phyloP scores from a whole-genome alignment of 2,797 vertebrate genomes.

The Threskiornis aethiopicus region DNA sequence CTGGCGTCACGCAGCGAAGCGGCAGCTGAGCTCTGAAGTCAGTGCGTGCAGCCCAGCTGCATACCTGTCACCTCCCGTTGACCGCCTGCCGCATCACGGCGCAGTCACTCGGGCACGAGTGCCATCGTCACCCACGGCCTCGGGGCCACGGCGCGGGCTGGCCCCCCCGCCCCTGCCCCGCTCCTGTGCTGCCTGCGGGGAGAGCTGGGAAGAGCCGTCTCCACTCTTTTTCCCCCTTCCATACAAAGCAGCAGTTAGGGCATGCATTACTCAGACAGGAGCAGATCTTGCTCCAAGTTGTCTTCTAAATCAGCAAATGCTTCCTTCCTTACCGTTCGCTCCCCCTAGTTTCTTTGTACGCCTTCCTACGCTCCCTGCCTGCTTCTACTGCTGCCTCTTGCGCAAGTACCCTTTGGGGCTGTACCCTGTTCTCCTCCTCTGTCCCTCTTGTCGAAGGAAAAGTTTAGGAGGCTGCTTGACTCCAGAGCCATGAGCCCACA shows the following conservation, averaged over 20 bases:
- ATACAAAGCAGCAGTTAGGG: background rate
- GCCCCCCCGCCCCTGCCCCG: background rate
- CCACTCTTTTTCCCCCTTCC: background rate
- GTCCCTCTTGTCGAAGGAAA: background rate
- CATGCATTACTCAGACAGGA: background rate
- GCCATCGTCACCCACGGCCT: background rate
- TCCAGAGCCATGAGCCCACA: background rate
- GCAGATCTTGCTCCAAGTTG: background rate
- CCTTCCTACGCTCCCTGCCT: background rate
- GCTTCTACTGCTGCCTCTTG: background rate
- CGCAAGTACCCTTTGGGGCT: background rate
- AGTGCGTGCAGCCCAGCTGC: background rate
- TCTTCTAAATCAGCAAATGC: background rate
- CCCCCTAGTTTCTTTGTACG: background rate
- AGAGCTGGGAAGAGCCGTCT: background rate
- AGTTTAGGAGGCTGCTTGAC: background rate
- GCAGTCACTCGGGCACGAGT: background rate
- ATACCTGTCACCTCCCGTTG: background rate
- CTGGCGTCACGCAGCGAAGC: constrained; percentile 5
- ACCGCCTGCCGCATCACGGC: background rate
- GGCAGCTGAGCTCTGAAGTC: background rate
- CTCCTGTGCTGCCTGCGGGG: background rate
- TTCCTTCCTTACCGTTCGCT: background rate
- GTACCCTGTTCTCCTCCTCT: background rate
- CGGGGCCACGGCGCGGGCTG: background rate